These are phyloP conservation scores for Eretmocerus hayati DNA, from an alignment of 2,888 invertebrate species.

Conservation along the genomic window DNA sequence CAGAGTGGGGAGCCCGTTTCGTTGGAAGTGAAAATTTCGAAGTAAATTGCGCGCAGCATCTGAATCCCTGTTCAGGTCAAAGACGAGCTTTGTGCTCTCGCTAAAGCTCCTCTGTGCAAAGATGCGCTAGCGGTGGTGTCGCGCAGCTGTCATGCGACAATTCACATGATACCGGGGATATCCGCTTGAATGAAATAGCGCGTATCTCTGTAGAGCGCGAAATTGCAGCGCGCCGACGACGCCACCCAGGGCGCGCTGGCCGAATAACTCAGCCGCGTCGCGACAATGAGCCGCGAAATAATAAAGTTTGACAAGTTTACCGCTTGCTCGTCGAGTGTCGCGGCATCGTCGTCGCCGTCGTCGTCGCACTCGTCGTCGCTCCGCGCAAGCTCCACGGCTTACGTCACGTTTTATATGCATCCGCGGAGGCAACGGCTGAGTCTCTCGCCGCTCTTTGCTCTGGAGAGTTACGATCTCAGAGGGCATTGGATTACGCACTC, in stretches of 20 bases:
- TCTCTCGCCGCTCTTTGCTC: not conserved
- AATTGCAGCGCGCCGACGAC: not conserved
- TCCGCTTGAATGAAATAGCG: not conserved
- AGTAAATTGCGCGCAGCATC: no score
- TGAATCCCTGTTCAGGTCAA: no score
- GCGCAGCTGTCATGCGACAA: no score
- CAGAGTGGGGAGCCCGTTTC: no score
- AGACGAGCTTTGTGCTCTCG: no score
- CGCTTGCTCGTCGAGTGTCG: not conserved
- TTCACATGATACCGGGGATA: no score
- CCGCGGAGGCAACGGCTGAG: not conserved
- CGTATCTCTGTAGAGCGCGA: not conserved
- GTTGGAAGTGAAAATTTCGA: no score
- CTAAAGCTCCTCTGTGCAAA: no score
- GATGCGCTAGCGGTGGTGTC: no score
- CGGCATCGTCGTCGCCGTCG: no score
- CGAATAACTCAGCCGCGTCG: conserved; percentile 1
- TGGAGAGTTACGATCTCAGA: conserved; percentile 20
- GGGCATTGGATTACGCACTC: conserved; percentile 23
- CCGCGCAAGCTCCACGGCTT: no score
- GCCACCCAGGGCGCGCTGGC: not conserved
- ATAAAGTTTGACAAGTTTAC: conserved; percentile 19
- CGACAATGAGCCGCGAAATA: conserved; percentile 13
- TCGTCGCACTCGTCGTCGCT: no score
- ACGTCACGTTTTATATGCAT: not conserved